A percentile compares a stretch with the other conserved stretches of the same genome.
These are phyloP conservation scores for Centropyge bicolor DNA, from an alignment of 2,797 vertebrate species.

Conservation along the genomic window DNA sequence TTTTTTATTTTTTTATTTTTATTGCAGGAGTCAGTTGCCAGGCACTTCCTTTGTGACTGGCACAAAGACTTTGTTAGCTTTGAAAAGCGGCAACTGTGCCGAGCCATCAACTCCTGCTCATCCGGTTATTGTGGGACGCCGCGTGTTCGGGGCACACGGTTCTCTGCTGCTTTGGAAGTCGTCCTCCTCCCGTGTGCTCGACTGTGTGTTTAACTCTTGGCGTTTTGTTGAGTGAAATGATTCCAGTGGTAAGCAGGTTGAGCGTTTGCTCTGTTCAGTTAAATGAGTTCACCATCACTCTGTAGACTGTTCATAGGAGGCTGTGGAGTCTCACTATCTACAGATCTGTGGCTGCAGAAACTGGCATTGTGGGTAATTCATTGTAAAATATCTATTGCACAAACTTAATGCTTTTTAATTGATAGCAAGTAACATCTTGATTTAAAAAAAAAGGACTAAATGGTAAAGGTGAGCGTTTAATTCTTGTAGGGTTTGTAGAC, in stretches of 20 bases:
- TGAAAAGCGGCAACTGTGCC: constrained; percentile 44
- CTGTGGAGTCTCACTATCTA: neutral
- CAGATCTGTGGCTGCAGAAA: constrained; percentile 11
- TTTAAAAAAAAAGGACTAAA: neutral
- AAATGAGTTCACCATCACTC: constrained; percentile 3
- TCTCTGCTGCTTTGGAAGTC: constrained; percentile 11
- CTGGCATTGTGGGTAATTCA: neutral
- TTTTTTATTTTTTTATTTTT: constrained; percentile 12
- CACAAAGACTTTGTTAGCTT: constrained; percentile 58
- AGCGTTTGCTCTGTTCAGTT: constrained; percentile 1
- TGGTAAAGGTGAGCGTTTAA: neutral
- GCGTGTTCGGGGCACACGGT: neutral
- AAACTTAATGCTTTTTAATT: neutral
- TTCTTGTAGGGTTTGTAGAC: too few species aligned
- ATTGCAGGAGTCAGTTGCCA: constrained; percentile 57
- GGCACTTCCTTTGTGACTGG: constrained; percentile 49
- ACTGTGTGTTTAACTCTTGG: neutral
- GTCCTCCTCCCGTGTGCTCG: constrained; percentile 9
- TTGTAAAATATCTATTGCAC: constrained; percentile 11
- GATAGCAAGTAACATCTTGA: neutral
- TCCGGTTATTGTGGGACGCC: constrained; percentile 32
- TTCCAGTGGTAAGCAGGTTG: constrained; percentile 18
- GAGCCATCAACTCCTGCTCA: constrained; percentile 35
- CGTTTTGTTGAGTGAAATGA: constrained; percentile 27
- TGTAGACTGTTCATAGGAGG: neutral